phyloP scores from a whole-genome alignment of 2,888 invertebrate genomes.

The Halictus quadricinctus region DNA sequence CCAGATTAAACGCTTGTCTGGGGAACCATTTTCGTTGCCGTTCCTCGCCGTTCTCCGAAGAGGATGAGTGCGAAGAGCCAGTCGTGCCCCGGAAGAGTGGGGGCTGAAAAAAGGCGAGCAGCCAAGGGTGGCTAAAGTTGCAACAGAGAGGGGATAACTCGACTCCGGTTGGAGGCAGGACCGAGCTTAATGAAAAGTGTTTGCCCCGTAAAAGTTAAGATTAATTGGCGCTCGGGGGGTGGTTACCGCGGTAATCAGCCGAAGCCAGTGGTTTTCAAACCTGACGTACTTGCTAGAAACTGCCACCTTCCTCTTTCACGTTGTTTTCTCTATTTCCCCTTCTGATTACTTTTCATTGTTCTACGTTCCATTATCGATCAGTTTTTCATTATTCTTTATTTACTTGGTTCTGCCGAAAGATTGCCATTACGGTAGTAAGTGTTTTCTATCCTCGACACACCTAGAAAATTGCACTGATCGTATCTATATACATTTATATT shows the following conservation, averaged over 20 bases:
- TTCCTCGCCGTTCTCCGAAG: conserved; percentile 64
- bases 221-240: conserved; percentile 81
- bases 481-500: background rate
- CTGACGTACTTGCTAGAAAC: conserved; percentile 24
- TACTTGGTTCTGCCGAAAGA: background rate
- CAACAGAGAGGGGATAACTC: conserved; percentile 62
- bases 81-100: conserved; percentile 23
- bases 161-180: conserved; percentile 65
- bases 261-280: conserved; percentile 80
- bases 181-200: conserved; percentile 82
- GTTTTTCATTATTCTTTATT: background rate
- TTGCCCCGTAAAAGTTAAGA: conserved; percentile 82
- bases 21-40: conserved; percentile 84
- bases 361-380: background rate
- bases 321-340: background rate
- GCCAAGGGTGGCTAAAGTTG: conserved; percentile 58
- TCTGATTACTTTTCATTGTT: background rate
- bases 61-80: conserved; percentile 59
- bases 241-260: conserved; percentile 82
- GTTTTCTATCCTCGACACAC: background rate
- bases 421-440: background rate
- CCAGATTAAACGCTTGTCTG: conserved; percentile 87
- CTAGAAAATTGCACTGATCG: background rate
- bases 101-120: conserved; percentile 53
- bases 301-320: conserved; percentile 1